Percentiles rank a stretch among this genome's conserved stretches.
Conservation (phyloP, 2,888 invertebrate genomes). For the Palloptera scutellata region DNA sequence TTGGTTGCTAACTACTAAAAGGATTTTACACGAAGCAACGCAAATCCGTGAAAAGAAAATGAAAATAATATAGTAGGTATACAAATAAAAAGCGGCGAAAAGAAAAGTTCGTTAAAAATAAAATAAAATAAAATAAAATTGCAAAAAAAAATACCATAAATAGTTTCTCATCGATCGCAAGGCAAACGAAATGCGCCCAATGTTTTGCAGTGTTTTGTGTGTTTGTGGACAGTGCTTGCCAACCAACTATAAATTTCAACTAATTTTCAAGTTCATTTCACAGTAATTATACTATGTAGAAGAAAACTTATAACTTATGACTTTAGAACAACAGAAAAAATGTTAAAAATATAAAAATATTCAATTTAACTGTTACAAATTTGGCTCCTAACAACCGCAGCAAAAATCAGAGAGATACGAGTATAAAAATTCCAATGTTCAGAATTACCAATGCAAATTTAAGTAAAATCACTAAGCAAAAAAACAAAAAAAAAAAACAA, state of each 20-base stretch:
- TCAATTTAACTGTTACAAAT: conserved; percentile 37
- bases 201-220: neutral
- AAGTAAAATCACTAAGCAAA: conserved; percentile 16
- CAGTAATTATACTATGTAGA: conserved; percentile 37
- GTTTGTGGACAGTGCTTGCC: neutral
- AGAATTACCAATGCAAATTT: conserved; percentile 24
- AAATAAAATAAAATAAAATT: no score
- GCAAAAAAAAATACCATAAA: no score
- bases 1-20: no score
- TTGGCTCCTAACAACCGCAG: conserved; percentile 11
- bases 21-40: no score
- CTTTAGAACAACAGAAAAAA: neutral
- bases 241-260: conserved; percentile 24
- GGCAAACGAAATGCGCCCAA: no score
- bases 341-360: conserved; percentile 33
- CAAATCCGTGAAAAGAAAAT: no score
- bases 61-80: no score
- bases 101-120: no score
- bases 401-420: neutral
- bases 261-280: conserved; percentile 41
- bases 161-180: no score
- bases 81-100: no score
- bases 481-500: neutral
- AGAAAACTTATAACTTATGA: no score
- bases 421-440: no score